Base-by-base conservation (phyloP, 2,113 vertebrate species). In the Seriola quinqueradiata region DNA sequence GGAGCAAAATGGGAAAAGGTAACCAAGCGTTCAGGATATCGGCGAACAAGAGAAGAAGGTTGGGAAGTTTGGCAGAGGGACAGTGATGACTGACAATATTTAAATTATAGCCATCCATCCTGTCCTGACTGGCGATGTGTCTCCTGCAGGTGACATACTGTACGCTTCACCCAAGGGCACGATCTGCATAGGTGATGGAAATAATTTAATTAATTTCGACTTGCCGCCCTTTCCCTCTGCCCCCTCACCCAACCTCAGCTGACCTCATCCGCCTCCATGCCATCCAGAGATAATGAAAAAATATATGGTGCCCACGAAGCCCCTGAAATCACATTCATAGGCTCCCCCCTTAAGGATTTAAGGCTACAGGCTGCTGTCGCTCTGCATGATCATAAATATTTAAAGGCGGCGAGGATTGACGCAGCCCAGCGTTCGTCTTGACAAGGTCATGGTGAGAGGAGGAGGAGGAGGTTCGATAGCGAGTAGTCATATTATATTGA, bases 221-320 rank as follows among this genome's bases (percentile, higher is more conserved):
- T 54, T 3, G 4, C 46, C 16, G 23, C 19, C 40, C 28, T 42
- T 58, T 36, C 21, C 60, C 11, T 44, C 25, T 2, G 4, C 50
- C 44, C 7, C 46, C 46, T 46, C 36, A 0, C 6, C 16, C 9
- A 50, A 78, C 81, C 77, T 73, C 13, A 0, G 19, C 38, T 1
- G 59, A 77, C 69, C 70, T 64, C 69, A 0, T 32, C 65, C 0
- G 21, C 57, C 44, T 64, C 68, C 8, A 0, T 17, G 65, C 8
- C 3, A 50, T 70, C 52, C 0, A 0, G 28, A 79, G 64, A 58
- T 84, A 84, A 86, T 77, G 78, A 77, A 79, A 88, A 76, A 52
- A 23, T 48, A 59, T 42, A 79, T 1, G 17, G 6, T 40, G 23
- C 0, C 5, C 36, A 65, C 9, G 9, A 2, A 52, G 46, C 34